Base-by-base conservation (phyloP, 64 coral and sea anemone species). In the Porites australiensis region DNA sequence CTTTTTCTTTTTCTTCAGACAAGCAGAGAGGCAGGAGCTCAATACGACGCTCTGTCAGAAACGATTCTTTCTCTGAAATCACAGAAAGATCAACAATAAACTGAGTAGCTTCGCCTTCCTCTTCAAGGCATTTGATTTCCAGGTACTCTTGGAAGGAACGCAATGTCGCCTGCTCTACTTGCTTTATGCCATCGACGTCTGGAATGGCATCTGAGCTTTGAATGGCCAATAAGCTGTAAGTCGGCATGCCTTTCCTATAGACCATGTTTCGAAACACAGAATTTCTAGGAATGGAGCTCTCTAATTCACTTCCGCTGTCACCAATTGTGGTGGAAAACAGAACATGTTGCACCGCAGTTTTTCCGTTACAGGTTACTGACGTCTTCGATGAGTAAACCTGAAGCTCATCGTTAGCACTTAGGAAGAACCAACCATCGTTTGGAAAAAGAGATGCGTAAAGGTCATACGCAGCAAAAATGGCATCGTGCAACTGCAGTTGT, bases 301-400 rank as follows among this genome's bases (percentile, higher is more conserved):
- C 45, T 8, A 18, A 12, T 45, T 13, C 2, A 8, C 0, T 51
- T 64, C 52, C 18, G 2, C 13, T 21, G 1, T 48, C 2, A 19
- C 43, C 43, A 66, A 50, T 67, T 8, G 61, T n/a, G 3, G 81
- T 67, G 61, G 44, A 66, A 50, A 68, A 46, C 0, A 83, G 19
- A 6, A 83, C 14, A 46, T 83, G 44, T 83, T 83, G 81, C 13
- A 83, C 4, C 7, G 62, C 62, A 67, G 45, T 83, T 45, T 83
- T 23, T 10, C 81, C 81, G 12, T 83, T 83, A 18, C 81, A 83
- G 18, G 44, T 10, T 2, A 50, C n/a, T 22, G n/a, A 83, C 0
- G 81, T 21, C 68, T 12, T 83, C 22, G 81, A 83, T 4, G 46
- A 43, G 63, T 51, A 83, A 66, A 83, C 46, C 11, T 83, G 81